These are phyloP conservation scores for Scolopax bukidnonensis DNA, from an alignment of 2,797 vertebrate species.

Conservation along the genomic window DNA sequence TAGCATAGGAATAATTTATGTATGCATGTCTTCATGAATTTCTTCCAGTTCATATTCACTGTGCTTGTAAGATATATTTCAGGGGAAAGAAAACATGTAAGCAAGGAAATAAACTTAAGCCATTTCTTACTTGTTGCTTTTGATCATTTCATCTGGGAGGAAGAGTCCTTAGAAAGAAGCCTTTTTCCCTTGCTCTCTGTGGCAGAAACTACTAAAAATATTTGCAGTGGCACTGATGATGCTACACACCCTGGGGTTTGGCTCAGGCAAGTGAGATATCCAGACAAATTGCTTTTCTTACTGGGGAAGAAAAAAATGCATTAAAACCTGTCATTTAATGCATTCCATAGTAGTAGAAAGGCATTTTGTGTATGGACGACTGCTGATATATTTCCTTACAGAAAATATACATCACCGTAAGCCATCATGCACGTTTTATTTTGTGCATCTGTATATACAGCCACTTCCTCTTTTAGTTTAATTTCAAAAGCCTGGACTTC, in stretches of 20 bases:
- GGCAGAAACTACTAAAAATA: constrained; percentile 29
- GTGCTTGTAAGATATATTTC: neutral
- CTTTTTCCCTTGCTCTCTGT: neutral
- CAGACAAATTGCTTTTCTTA: constrained; percentile 23
- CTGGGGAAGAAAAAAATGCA: neutral
- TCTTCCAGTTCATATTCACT: neutral
- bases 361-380: neutral
- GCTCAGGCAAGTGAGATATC: constrained; percentile 2
- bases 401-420: neutral
- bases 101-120: neutral
- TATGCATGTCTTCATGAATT: neutral
- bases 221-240: neutral
- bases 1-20: neutral
- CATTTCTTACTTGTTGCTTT: neutral
- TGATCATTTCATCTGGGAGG: neutral
- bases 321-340: constrained; percentile 48
- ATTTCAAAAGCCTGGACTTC: neutral
- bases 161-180: constrained; percentile 5
- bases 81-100: neutral
- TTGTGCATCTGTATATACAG: neutral
- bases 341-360: neutral
- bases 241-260: neutral
- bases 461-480: neutral
- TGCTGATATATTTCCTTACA: neutral
- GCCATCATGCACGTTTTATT: neutral